phyloP scores from a whole-genome alignment of 2,888 invertebrate species.

The Sminthurinus aureus region DNA sequence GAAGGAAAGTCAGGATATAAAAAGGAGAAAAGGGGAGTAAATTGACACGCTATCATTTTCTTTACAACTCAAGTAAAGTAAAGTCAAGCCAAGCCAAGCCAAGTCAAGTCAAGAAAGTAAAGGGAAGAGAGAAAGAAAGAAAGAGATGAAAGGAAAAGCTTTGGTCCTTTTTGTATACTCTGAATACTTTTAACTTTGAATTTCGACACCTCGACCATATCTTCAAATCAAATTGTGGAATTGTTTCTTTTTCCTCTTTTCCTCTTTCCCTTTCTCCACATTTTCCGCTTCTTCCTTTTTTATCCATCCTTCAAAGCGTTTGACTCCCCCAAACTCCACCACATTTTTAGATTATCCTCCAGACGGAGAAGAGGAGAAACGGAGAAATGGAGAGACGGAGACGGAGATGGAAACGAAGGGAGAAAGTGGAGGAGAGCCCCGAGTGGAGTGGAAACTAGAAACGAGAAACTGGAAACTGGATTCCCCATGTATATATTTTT shows the following conservation, averaged over 20 bases:
- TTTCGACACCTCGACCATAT: neutral
- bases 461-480: neutral
- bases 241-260: conserved; percentile 13
- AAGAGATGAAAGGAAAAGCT: conserved; percentile 13
- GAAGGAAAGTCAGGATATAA: neutral
- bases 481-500: neutral
- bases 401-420: neutral
- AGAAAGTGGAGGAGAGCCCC: neutral
- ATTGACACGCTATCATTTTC: neutral
- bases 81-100: neutral
- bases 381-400: neutral
- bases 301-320: neutral
- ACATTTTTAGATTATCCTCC: no score
- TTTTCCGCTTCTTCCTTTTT: neutral
- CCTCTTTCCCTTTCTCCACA: neutral
- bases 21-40: neutral
- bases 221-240: conserved; percentile 21
- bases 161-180: neutral
- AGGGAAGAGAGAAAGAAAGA: conserved; percentile 5
- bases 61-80: neutral
- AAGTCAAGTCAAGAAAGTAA: neutral
- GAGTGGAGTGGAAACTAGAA: neutral
- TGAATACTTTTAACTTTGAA: neutral
- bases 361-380: no score
- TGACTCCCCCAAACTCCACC: neutral